Base-by-base conservation (phyloP, 2,113 vertebrate species). In the Microcebus griseorufus region DNA sequence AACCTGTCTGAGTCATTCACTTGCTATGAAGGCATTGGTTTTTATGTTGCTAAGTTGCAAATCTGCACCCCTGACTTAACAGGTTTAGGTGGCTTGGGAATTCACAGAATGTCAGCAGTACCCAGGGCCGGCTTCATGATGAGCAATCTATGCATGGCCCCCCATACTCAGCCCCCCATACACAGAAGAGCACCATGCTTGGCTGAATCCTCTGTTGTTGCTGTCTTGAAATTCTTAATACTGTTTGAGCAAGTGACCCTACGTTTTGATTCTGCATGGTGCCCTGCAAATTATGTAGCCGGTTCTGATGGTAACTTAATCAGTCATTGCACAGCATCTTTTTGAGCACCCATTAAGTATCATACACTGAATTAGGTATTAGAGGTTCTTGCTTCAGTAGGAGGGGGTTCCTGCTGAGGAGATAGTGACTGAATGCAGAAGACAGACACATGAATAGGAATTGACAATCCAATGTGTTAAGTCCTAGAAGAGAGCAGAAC, bases 71-170 rank as follows among this genome's bases (percentile, higher is more conserved):
- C 34, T 20, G 16, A 58, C 20, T 55, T 37, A 11, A 39, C 2
- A 20, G 20, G 69, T 17, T 32, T 29, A 78, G 25, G 17, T 58
- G 9, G 37, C 72, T 75, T 64, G 79, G 34, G 32, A 60, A 25
- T 29, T 64, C 65, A 55, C 17, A n/a, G 29, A 16, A 32, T 16
- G 9, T 53, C 51, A 80, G 0, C 1, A 6, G 53, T 62, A 39
- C 27, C 67, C 78, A 18, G 64, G 75, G 27, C 13, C 17, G 2
- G 37, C 42, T 69, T 58, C 23, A 1, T 5, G 14, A 69, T 8
- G 9, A 58, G 22, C 5, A 5, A 11, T 29, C 18, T 4, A 3
- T 0, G 12, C 12, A 11, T 4, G 16, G 11, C 58, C 18, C 69
- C 18, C 17, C 53, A 55, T 55, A 55, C 16, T 5, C 16, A 55